Evolutionary conservation across 30 jellyfish, hydroid and myxozoan species (phyloP), one percentile per base, ranked within the genome.

Genomic region (Cassiopea xamachana): DNA sequence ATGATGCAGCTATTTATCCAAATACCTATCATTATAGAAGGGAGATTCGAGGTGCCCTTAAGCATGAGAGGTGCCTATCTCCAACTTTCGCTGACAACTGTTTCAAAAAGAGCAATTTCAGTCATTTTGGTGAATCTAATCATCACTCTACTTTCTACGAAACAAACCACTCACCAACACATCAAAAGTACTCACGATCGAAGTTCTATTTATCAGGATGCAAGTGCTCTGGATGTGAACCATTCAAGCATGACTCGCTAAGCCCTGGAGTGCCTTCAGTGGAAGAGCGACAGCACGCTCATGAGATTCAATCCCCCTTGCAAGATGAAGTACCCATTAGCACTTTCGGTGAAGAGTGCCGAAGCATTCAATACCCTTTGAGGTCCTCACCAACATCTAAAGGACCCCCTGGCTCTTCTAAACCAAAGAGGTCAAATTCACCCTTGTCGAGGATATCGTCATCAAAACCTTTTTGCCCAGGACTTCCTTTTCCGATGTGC

Each of bases 401-500:
- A 39, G 55, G 88, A 12, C 44, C 81, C 3, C 60, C 90, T 15
- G 8, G 81, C 43, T 27, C 89, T 17, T 69, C 77, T 2, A 47
- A 86, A 1, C 90, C 95, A 19, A 78, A 7, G 1, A 87, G 68
- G 4, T 51, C 88, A 17, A 19, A 9, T 47, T 48, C 95, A 15
- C 90, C 95, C 0, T 27, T 77, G 92, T 46, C 85, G 48, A 80
- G 79, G 58, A 19, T 50, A 48, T 79, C 90, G 15, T 83, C 95
- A n/a, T 73, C 82, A 6, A 50, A 84, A 48, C 95, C 95, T 2
- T 88, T 67, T 77, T 70, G 88, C 62, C 90, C 95, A 0, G 46
- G 87, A 13, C 50, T 80, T 62, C 95, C 95, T 2, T 71, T 88
- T 15, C 95, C 95, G 47, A 88, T 79, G 95, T 88, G 86, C 74